Evolutionary conservation across 2,888 invertebrate species (phyloP), one percentile per base, ranked within the genome.

Genomic region (Cyaniris semiargus): DNA sequence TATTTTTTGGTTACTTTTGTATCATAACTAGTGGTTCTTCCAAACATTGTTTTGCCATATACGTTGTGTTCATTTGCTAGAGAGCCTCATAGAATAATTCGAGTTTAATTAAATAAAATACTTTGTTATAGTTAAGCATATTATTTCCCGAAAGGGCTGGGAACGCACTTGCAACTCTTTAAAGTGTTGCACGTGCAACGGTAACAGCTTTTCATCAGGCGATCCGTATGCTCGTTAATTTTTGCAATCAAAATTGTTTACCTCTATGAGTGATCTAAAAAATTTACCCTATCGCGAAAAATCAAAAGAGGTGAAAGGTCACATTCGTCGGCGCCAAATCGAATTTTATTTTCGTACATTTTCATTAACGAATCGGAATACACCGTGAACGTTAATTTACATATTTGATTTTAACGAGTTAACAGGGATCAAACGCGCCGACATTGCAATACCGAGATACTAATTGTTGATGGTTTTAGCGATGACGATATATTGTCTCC

Each of bases 341-440:
- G 21, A 66, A 31, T 66, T 66, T 66, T 66, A 66, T 66, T 66
- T 10, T 66, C 13, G 66, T 66, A 66, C 66, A 31, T 27, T 66
- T 66, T 66, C 66, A 31, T 31, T 31, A 31, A 66, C 27, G 66
- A 66, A 66, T 66, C 66, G 66, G 27, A 66, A 66, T 66, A 66
- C 27, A 66, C 66, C 66, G 66, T 66, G 66, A 66, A 66, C 79
- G 77, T 77, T 75, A 78, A 81, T 81, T 80, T 81, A 81, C 81
- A 80, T 82, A 81, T 80, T 81, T 83, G 81, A 83, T 82, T 80
- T 53, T 53, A 53, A 81, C 82, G 80, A 78, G 78, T 78, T 77
- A 79, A 77, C 78, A 79, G 38, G 21, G 78, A 82, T 83, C 81
- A 82, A 83, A 83, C 79, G 77, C 10, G 72, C 81, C 81, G 81